phyloP scores from a whole-genome alignment of 2,113 vertebrate species.

The Notechis scutatus region DNA sequence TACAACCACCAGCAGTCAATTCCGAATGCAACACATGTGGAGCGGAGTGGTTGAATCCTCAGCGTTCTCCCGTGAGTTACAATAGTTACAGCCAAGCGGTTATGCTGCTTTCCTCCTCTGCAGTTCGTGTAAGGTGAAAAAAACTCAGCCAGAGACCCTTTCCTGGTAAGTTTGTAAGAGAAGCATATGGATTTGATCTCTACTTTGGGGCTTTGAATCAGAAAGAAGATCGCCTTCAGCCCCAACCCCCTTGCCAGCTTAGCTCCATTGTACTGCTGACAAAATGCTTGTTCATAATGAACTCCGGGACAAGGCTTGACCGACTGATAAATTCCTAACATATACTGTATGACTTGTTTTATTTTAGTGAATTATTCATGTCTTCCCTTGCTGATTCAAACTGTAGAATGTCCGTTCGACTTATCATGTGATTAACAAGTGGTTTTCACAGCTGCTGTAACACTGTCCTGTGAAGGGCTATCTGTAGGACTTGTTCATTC shows the following conservation, averaged over 20 bases:
- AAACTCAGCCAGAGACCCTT: conserved; percentile 76
- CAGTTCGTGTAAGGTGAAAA: conserved; percentile 76
- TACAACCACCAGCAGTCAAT: conserved; percentile 32
- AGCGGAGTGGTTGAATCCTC: conserved; percentile 37
- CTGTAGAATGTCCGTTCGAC: not conserved
- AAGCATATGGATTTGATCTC: not conserved
- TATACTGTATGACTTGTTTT: not conserved
- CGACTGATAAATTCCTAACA: not conserved
- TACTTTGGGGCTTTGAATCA: not conserved
- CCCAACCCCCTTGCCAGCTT: not conserved
- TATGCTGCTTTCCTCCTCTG: conserved; percentile 68
- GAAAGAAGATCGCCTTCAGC: not conserved
- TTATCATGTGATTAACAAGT: not conserved
- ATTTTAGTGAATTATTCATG: not conserved
- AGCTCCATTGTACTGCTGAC: not conserved
- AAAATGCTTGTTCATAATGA: not conserved
- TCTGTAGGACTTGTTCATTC: not conserved
- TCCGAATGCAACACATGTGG: conserved; percentile 67
- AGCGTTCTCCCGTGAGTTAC: conserved; percentile 55
- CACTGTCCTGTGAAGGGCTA: not conserved
- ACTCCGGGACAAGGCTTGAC: accelerated
- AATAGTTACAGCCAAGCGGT: conserved; percentile 52
- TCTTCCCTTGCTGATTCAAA: not conserved
- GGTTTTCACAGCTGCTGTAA: not conserved
- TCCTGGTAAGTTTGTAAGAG: conserved; percentile 73